Evolutionary conservation across 2,113 vertebrate genomes (phyloP), one percentile per base, ranked within the genome.

Genomic region (Nansenia antarctica): DNA sequence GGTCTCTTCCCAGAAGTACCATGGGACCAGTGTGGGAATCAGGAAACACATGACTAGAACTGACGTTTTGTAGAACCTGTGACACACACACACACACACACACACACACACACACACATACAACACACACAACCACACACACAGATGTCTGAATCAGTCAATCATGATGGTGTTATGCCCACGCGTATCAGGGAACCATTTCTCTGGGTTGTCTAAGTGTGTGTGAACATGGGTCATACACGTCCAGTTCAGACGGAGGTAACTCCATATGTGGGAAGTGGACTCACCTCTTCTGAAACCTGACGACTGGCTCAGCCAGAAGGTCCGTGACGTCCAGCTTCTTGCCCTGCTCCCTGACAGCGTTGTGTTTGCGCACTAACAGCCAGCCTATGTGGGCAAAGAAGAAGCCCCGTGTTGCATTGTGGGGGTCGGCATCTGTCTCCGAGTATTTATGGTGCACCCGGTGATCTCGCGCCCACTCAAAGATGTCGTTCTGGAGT

Each of bases 371-470:
- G 62, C 93, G 93, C 27, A 95, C 91, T 2, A 96, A 90, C 63
- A 96, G 91, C 95, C 95, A 96, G 24, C 95, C 95, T 0, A 96
- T 87, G 9, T 96, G 95, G 54, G 94, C 83, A 73, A 96, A 96
- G 92, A 96, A 95, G 70, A 96, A 95, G 31, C 95, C 95, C 0
- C 94, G 83, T 0, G 5, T 76, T 30, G 94, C 92, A 0, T 95
- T 95, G 65, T 96, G 94, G 1, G 95, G 95, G 61, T 96, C 95
- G 0, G 94, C 94, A 0, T 96, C 84, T 0, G 95, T 95, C 81
- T 96, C 95, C 0, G 95, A 95, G 84, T 91, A 96, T 73, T 96
- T 96, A 80, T 96, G 95, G 70, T 96, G 95, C 35, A 86, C 93
- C 0, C 95, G 91, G 79, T 96, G 95, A 65, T 96, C 95, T 55